Evolutionary conservation across 2,113 vertebrate genomes (phyloP), one percentile per base, ranked within the genome.

Genomic region (Alouatta palliata): DNA sequence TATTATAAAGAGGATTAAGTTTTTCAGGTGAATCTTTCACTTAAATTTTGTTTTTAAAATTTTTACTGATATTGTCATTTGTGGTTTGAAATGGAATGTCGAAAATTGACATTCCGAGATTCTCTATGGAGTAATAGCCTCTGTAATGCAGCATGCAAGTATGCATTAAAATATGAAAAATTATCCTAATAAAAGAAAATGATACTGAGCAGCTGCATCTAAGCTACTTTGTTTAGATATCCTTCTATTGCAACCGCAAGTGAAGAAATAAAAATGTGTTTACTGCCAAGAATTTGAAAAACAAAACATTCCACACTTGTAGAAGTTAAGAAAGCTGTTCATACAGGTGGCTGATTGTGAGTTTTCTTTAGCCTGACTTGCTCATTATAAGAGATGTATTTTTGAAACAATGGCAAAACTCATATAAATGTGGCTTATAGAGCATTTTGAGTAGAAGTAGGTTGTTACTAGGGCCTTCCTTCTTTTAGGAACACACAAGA

Each of bases 181-280:
- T n/a, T 87, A 85, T 56, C 92, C 95, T 92, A 91, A 68, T 97
- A 97, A 82, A 96, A 52, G 32, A 25, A 70, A 96, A 96, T 16
- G 6, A 56, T 92, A 75, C n/a, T 43, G 76, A 96, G 1, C 43
- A 97, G 79, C 96, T 94, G 12, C 25, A 90, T 64, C 11, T 82
- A 77, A 96, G 71, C 70, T n/a, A 19, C 21, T 86, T 93, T 66
- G 45, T 95, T 93, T 93, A 61, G 93, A 91, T 94, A 76, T 35
- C 43, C 25, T 76, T 83, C 37, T 73, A 35, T 56, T 2, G 0
- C 35, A 91, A 40, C 73, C 43, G 73, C 80, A 75, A 90, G 17
- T 82, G 85, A 79, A 84, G 61, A 93, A 82, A 70, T 82, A 90
- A 95, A 83, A 95, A 16, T 23, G 14, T 52, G 23, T 66, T 66